phyloP scores from a whole-genome alignment of 2,113 vertebrate genomes.

The Calyptommatus sinebrachiatus region DNA sequence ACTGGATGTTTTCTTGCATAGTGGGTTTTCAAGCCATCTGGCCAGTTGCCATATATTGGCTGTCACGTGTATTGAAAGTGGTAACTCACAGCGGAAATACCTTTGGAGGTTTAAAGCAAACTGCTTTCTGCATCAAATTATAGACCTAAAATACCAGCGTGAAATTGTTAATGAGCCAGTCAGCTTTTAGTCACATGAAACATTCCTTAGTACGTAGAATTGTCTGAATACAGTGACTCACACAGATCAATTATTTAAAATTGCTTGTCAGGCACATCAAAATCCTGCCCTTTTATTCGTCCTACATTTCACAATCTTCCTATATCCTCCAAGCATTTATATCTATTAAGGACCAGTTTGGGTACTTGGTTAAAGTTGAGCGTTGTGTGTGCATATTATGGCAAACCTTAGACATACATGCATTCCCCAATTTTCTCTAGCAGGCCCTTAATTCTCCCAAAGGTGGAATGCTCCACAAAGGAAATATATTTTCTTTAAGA shows the following conservation, averaged over 20 bases:
- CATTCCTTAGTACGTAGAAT: constrained; percentile 32
- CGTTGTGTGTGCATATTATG: neutral
- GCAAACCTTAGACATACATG: neutral
- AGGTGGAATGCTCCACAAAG: neutral
- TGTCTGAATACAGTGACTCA: neutral
- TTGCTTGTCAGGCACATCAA: constrained; percentile 45
- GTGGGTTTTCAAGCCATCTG: neutral
- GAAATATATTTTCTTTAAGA: neutral
- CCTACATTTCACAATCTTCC: neutral
- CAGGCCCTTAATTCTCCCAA: neutral
- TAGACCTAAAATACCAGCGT: constrained; percentile 34
- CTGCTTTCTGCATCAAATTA: constrained; percentile 13
- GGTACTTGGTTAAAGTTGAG: neutral
- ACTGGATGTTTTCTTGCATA: neutral
- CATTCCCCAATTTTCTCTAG: neutral
- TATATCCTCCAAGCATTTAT: neutral
- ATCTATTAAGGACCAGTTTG: neutral
- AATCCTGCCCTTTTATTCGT: accelerated
- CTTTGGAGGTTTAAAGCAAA: constrained; percentile 23
- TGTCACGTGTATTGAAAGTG: neutral
- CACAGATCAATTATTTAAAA: constrained; percentile 48
- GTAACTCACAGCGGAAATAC: constrained; percentile 11
- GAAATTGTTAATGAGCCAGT: constrained; percentile 33
- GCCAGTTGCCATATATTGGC: neutral
- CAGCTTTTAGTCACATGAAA: constrained; percentile 44